phyloP scores from a whole-genome alignment of 2,888 invertebrate species.

The Alloscopus bannaensis region DNA sequence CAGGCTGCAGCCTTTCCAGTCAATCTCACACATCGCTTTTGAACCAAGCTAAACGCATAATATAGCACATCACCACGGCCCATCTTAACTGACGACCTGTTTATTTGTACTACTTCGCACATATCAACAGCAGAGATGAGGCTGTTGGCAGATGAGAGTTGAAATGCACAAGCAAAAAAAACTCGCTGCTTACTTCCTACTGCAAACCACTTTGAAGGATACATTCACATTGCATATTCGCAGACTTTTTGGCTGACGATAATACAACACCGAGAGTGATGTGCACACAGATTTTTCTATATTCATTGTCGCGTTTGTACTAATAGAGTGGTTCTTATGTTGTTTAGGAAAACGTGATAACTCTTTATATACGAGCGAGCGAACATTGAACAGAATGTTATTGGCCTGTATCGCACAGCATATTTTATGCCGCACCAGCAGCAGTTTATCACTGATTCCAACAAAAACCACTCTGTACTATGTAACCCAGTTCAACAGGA shows the following conservation, averaged over 20 bases:
- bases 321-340: no score
- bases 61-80: conserved; percentile 23
- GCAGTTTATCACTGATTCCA: not conserved
- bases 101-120: conserved; percentile 42
- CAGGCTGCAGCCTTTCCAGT: conserved; percentile 51
- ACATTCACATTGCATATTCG: not conserved
- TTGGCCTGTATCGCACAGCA: conserved; percentile 16
- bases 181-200: not conserved
- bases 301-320: no score
- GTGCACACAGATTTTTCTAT: no score
- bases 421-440: conserved; percentile 16
- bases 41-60: not conserved
- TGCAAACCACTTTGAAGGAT: not conserved
- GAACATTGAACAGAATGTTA: conserved; percentile 7
- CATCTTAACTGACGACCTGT: conserved; percentile 52
- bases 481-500: conserved; percentile 23
- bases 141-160: conserved; percentile 8
- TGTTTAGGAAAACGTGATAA: no score
- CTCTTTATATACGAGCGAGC: no score
- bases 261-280: no score
- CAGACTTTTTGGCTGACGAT: conserved; percentile 18
- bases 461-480: not conserved
- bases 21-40: conserved; percentile 33
- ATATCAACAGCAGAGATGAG: conserved; percentile 22
- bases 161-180: not conserved